These are phyloP conservation scores for Phyllopteryx taeniolatus DNA, from an alignment of 2,113 vertebrate species.

Conservation along the genomic window DNA sequence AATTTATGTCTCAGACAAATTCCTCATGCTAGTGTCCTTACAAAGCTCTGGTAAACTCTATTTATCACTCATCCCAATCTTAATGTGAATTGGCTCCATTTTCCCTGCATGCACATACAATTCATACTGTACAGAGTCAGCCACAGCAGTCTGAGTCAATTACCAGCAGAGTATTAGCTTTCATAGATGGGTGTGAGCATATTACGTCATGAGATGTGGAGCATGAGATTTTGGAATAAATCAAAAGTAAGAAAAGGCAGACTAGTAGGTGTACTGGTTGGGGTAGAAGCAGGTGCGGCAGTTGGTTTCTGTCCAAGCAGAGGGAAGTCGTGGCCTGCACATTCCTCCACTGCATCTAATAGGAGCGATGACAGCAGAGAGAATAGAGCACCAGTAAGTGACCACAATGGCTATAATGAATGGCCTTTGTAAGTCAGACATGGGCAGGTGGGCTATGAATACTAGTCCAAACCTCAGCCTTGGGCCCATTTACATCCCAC, in stretches of 20 bases:
- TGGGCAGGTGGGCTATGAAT: slow-evolving; percentile 52
- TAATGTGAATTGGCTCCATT: slow-evolving; percentile 5
- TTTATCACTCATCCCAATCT: slow-evolving; percentile 31
- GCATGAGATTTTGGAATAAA: slow-evolving; percentile 3
- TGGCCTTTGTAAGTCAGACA: slow-evolving; percentile 33
- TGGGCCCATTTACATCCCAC: too few relatives aligned
- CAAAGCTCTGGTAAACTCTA: slow-evolving; percentile 25
- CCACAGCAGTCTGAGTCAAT: slow-evolving; percentile 1
- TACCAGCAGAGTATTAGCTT: slow-evolving; percentile 33
- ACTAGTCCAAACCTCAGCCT: background rate
- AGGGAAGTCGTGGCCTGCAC: slow-evolving; percentile 36
- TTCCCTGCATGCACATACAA: slow-evolving; percentile 6
- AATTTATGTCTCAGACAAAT: slow-evolving; percentile 45
- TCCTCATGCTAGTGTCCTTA: slow-evolving; percentile 61
- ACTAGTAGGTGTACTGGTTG: background rate
- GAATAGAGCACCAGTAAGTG: slow-evolving; percentile 26
- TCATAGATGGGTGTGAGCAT: slow-evolving; percentile 31
- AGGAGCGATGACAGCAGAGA: slow-evolving; percentile 57
- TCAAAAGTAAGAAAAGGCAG: slow-evolving; percentile 1
- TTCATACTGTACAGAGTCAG: too few relatives aligned
- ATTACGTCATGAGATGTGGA: slow-evolving; percentile 31
- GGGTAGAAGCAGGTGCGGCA: slow-evolving; percentile 42
- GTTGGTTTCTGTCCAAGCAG: slow-evolving; percentile 32
- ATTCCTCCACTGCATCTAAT: slow-evolving; percentile 59
- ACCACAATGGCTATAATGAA: too few relatives aligned